phyloP scores from a whole-genome alignment of 2,797 vertebrate species.

The Adrianichthys oophorus region DNA sequence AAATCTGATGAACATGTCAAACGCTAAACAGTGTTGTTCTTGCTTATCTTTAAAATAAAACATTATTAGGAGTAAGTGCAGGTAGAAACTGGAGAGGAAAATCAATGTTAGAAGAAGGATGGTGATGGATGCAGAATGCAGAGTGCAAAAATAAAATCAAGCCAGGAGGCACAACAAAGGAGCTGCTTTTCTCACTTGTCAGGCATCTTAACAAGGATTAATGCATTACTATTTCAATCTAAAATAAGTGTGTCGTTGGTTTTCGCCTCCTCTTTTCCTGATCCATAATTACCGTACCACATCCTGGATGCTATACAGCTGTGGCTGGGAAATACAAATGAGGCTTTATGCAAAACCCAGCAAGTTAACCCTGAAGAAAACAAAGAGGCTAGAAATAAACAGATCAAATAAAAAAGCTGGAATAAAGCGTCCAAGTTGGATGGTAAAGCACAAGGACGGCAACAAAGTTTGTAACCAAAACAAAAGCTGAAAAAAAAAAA shows the following conservation, averaged over 20 bases:
- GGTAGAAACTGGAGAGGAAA: constrained; percentile 28
- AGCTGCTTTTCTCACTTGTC: constrained; percentile 18
- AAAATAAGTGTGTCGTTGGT: constrained; percentile 33
- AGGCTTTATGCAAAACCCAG: constrained; percentile 23
- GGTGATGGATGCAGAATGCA: constrained; percentile 28
- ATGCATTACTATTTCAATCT: constrained; percentile 61
- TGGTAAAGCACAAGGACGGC: too few relatives aligned
- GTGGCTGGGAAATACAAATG: constrained; percentile 66
- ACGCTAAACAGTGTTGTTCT: too few relatives aligned
- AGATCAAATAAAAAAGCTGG: too few relatives aligned
- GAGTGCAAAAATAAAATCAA: background rate
- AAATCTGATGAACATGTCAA: too few relatives aligned
- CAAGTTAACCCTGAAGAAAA: too few relatives aligned
- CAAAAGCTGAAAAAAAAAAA: too few relatives aligned
- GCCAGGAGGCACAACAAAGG: constrained; percentile 1
- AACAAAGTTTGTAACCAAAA: too few relatives aligned
- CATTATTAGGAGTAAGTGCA: constrained; percentile 13
- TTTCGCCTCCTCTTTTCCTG: constrained; percentile 41
- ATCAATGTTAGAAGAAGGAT: constrained; percentile 34
- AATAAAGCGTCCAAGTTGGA: too few relatives aligned
- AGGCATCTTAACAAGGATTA: constrained; percentile 65
- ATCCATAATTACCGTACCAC: constrained; percentile 60
- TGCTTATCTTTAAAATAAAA: too few relatives aligned
- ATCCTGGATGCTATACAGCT: constrained; percentile 42
- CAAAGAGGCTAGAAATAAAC: too few relatives aligned